These are phyloP conservation scores for Diorhabda sublineata DNA, from an alignment of 1,140 invertebrate genomes.

Conservation along the genomic window DNA sequence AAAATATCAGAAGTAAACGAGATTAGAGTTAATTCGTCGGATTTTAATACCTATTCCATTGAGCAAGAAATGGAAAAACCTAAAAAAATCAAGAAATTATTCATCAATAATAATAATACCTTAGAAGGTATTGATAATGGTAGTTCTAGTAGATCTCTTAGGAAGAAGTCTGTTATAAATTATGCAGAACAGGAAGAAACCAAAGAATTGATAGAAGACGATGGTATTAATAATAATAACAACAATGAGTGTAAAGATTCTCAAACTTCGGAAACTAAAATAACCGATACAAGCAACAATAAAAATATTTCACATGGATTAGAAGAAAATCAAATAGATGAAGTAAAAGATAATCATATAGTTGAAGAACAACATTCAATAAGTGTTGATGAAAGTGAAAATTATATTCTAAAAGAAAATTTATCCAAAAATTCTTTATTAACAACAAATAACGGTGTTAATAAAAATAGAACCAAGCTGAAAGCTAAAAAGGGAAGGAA, in stretches of 20 bases:
- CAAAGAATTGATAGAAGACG: not conserved
- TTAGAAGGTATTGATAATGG: too few relatives aligned
- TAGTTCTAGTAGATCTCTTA: not conserved
- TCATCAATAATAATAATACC: too few relatives aligned
- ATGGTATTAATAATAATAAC: not conserved
- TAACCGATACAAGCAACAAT: too few relatives aligned
- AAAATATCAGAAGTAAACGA: too few relatives aligned
- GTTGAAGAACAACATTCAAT: too few relatives aligned
- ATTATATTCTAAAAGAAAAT: not conserved
- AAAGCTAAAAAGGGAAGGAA: not conserved
- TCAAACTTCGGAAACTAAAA: not conserved
- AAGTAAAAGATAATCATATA: too few relatives aligned
- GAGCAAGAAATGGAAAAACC: not conserved
- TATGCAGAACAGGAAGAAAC: constrained; percentile 11
- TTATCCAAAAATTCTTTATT: not conserved
- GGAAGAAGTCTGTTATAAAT: constrained; percentile 8
- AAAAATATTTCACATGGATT: too few relatives aligned
- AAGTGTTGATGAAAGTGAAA: not conserved
- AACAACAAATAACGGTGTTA: not conserved
- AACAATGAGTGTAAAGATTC: not conserved
- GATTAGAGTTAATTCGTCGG: too few relatives aligned
- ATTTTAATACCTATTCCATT: too few relatives aligned
- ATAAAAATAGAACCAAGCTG: not conserved
- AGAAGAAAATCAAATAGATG: too few relatives aligned
- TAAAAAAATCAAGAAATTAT: not conserved